These are phyloP conservation scores for Tyrophagus putrescentiae DNA, from an alignment of 1,140 invertebrate species.

Conservation along the genomic window DNA sequence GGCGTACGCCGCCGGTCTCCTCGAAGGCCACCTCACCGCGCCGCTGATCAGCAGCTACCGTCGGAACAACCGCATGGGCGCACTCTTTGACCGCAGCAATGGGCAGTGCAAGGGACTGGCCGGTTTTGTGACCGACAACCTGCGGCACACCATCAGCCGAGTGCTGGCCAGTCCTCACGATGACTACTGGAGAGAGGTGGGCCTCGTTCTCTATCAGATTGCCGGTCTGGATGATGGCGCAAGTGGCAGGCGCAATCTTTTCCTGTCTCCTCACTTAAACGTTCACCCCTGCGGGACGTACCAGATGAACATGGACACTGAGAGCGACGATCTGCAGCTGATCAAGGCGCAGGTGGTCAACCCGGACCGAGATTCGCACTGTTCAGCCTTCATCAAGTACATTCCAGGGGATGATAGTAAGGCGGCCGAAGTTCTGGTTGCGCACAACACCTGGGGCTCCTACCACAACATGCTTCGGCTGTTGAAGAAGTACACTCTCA, in stretches of 20 bases:
- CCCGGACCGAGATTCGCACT: conserved; percentile 31
- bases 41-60: conserved; percentile 64
- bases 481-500: conserved; percentile 34
- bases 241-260: neutral
- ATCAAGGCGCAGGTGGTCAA: conserved; percentile 34
- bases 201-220: conserved; percentile 37
- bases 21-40: conserved; percentile 66
- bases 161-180: conserved; percentile 40
- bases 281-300: neutral
- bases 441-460: conserved; percentile 31
- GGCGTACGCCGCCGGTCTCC: conserved; percentile 71
- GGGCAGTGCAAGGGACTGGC: too few species aligned
- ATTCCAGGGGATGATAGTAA: conserved; percentile 35
- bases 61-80: too few species aligned
- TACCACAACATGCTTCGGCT: conserved; percentile 33
- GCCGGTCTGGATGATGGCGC: conserved; percentile 37
- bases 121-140: too few species aligned
- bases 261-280: too few species aligned
- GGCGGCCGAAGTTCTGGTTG: conserved; percentile 11
- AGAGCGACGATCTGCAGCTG: conserved; percentile 27
- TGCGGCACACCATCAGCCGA: too few species aligned
- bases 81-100: too few species aligned
- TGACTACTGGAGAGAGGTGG: conserved; percentile 63
- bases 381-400: conserved; percentile 48
- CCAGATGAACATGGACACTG: neutral